phyloP scores from a whole-genome alignment of 1,140 invertebrate genomes.

The Aricia agestis region DNA sequence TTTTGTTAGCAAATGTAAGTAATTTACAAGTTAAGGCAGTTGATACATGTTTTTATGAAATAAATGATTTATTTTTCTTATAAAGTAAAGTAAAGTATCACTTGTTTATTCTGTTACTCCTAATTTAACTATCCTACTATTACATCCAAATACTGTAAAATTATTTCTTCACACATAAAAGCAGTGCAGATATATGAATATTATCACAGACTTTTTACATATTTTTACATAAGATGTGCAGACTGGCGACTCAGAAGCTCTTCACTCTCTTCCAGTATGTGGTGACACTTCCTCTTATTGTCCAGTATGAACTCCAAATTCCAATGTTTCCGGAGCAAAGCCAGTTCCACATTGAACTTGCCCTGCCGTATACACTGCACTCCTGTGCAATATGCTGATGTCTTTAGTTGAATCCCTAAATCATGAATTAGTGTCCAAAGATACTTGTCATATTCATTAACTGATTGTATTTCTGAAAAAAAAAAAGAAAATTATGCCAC shows the following conservation, averaged over 20 bases:
- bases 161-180: no score
- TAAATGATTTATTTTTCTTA: no score
- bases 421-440: slow-evolving; percentile 86
- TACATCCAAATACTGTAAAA: no score
- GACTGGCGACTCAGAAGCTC: slow-evolving; percentile 67
- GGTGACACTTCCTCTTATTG: slow-evolving; percentile 80
- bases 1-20: no score
- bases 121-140: no score
- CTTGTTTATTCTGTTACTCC: no score
- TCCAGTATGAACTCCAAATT: slow-evolving; percentile 82
- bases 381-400: slow-evolving; percentile 86
- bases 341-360: slow-evolving; percentile 85
- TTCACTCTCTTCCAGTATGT: slow-evolving; percentile 75
- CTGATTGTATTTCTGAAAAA: slow-evolving; percentile 87
- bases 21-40: no score
- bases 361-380: slow-evolving; percentile 90
- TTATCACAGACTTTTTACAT: slow-evolving; percentile 18
- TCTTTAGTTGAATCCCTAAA: slow-evolving; percentile 86
- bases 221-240: slow-evolving; percentile 43
- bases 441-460: slow-evolving; percentile 89
- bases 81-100: no score
- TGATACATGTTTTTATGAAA: no score
- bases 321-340: slow-evolving; percentile 91
- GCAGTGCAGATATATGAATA: background rate
- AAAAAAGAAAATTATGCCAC: slow-evolving; percentile 22